phyloP scores from a whole-genome alignment of 2,888 invertebrate genomes.

The Hydrotaea diabolus region DNA sequence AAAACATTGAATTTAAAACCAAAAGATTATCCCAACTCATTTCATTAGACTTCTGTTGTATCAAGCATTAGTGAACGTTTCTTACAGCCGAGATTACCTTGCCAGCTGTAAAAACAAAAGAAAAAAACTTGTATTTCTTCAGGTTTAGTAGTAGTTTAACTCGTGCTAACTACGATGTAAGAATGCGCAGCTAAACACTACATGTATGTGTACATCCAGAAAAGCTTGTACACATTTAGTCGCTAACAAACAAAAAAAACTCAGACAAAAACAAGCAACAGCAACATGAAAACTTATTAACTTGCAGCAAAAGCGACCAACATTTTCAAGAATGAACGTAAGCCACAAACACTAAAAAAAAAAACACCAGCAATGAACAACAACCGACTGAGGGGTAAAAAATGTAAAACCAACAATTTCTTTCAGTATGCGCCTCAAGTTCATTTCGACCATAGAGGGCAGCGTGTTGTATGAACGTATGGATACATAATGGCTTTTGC shows the following conservation, averaged over 20 bases:
- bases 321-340: conserved; percentile 32
- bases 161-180: conserved; percentile 49
- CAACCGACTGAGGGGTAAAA: no score
- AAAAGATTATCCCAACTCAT: no score
- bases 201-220: conserved; percentile 15
- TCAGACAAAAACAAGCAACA: conserved; percentile 41
- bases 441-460: conserved; percentile 6
- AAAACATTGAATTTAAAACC: no score
- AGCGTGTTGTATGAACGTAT: no score
- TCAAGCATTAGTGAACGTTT: no score
- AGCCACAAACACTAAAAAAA: conserved; percentile 11
- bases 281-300: conserved; percentile 60
- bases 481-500: no score
- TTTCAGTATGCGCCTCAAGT: conserved; percentile 21
- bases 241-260: not conserved
- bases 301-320: conserved; percentile 48
- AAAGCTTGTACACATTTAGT: conserved; percentile 24
- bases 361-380: conserved; percentile 45
- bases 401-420: not conserved
- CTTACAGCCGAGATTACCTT: not conserved
- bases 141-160: conserved; percentile 27
- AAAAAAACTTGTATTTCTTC: conserved; percentile 3
- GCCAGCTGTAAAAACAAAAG: not conserved
- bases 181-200: conserved; percentile 33
- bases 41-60: no score